Evolutionary conservation across 2,888 invertebrate genomes (phyloP).

Genomic region (Noctua pronuba): DNA sequence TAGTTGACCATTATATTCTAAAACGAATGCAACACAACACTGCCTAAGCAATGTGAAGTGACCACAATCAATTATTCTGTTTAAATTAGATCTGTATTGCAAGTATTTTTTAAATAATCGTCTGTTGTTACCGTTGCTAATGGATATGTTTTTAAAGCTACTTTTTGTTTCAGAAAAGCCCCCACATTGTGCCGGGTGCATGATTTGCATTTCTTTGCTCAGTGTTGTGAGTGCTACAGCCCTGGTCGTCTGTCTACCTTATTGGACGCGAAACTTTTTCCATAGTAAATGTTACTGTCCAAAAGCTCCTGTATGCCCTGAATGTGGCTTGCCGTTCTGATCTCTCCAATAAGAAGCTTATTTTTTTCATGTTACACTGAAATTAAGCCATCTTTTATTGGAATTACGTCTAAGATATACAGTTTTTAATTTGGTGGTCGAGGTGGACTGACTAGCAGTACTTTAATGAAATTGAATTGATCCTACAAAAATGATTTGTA

Average conservation of each 20-base stretch:
- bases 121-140: not conserved
- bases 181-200: conserved; percentile 57
- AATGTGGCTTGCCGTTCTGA: conserved; percentile 71
- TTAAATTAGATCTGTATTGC: conserved; percentile 31
- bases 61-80: conserved; percentile 1
- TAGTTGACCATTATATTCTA: not conserved
- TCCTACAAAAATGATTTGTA: conserved; percentile 73
- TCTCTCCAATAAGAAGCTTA: not conserved
- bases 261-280: conserved; percentile 69
- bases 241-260: conserved; percentile 73
- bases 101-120: conserved; percentile 41
- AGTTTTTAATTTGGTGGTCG: not conserved
- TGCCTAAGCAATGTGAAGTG: not conserved
- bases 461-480: not conserved
- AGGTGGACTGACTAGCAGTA: not conserved
- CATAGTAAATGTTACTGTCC: conserved; percentile 72
- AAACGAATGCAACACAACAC: not conserved
- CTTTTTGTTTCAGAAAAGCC: conserved; percentile 64
- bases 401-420: not conserved
- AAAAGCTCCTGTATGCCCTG: conserved; percentile 69
- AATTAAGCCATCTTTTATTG: not conserved
- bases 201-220: conserved; percentile 79
- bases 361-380: not conserved
- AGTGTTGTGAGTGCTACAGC: conserved; percentile 71
- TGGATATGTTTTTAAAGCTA: not conserved